Evolutionary conservation across 2,888 invertebrate species (phyloP), one percentile per base, ranked within the genome.

Genomic region (Odontomyia ornata): DNA sequence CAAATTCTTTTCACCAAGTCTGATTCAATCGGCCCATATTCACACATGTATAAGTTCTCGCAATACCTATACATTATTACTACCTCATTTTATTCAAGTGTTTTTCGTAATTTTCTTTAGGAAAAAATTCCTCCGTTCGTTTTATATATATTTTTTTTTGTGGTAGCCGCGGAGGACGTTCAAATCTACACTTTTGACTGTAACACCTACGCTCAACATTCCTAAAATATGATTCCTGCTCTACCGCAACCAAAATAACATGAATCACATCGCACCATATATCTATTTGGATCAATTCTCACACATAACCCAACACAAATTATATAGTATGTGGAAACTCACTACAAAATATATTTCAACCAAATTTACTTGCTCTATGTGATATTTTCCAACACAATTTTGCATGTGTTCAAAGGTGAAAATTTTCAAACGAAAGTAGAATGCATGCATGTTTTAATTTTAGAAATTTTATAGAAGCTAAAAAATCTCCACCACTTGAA

Each of bases 211-310:
- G 30, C 64, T 52, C 28, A 9, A 52, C 18, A 30, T 71, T 47
- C 27, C 25, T 7, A 27, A 71, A 25, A 71, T 62, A 69, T 23
- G 43, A 71, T 71, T 52, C 30, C 52, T 71, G 71, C 47, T 71
- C 71, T 71, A 71, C 47, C 71, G 28, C 71, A 71, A 71, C n/a
- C 52, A 27, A n/a, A 25, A 71, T 52, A 71, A 52, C 15, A 28
- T 71, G 27, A 71, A 47, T 23, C 71, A 21, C 23, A 21, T 21
- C 5, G 23, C 4, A 71, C 27, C 21, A 67, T 18, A 67, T 46
- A 25, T 60, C n/a, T n/a, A n/a, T n/a, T n/a, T n/a, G n/a, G 60
- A 21, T 7, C 60, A 23, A 56, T 46, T 21, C 23, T 46, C 67
- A 67, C 46, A 46, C 64, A 64, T 64, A 9, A 56, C n/a, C n/a